phyloP scores from a whole-genome alignment of 1,140 invertebrate species.

The Chrysomallon squamiferum region DNA sequence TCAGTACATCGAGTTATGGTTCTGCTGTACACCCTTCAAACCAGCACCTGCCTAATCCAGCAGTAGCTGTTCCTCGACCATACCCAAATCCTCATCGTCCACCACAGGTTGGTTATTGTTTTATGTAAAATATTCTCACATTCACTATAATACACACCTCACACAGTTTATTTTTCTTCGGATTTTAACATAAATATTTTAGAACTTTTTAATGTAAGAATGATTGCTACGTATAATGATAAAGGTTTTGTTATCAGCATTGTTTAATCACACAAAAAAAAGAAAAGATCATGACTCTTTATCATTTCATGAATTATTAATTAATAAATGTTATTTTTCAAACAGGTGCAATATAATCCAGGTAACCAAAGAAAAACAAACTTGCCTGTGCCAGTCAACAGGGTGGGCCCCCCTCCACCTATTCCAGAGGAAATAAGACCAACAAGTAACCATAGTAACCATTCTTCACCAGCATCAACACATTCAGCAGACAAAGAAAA shows the following conservation, averaged over 20 bases:
- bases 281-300: too few relatives aligned
- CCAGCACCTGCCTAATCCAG: conserved; percentile 23
- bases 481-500: conserved; percentile 51
- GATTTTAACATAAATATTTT: too few relatives aligned
- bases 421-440: conserved; percentile 49
- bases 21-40: conserved; percentile 29
- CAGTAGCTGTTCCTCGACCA: conserved; percentile 29
- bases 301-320: background rate
- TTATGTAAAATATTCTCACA: too few relatives aligned
- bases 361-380: conserved; percentile 35
- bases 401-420: conserved; percentile 30
- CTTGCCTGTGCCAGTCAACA: conserved; percentile 31
- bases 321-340: background rate
- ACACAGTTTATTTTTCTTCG: too few relatives aligned
- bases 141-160: too few relatives aligned
- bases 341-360: conserved; percentile 50
- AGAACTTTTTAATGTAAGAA: too few relatives aligned
- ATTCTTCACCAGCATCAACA: conserved; percentile 31
- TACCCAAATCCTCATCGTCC: conserved; percentile 38
- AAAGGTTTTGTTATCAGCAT: too few relatives aligned
- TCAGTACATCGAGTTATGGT: conserved; percentile 51
- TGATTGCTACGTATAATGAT: too few relatives aligned
- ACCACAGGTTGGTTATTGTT: conserved; percentile 49
- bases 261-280: too few relatives aligned
- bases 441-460: conserved; percentile 15